These are phyloP conservation scores for Troides aeacus DNA, from an alignment of 2,888 invertebrate species.

Conservation along the genomic window DNA sequence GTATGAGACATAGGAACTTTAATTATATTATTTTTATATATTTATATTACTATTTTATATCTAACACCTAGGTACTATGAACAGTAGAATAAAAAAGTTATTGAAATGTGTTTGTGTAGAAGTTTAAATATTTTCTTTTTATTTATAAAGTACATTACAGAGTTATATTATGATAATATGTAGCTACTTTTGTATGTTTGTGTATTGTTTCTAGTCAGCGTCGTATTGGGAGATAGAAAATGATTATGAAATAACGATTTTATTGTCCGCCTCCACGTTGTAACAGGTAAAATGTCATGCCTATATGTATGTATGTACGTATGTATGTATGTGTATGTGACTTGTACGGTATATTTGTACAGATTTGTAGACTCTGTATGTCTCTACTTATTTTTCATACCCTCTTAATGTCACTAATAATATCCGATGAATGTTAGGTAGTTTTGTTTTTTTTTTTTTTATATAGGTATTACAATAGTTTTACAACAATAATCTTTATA, in stretches of 20 bases:
- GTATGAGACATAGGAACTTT: background rate
- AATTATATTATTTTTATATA: background rate
- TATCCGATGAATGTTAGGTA: no score
- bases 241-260: constrained; percentile 45
- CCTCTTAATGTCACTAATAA: no score
- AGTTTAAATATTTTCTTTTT: constrained; percentile 6
- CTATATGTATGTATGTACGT: constrained; percentile 32
- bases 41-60: background rate
- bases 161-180: constrained; percentile 5
- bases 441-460: no score
- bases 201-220: constrained; percentile 45
- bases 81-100: background rate
- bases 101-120: constrained; percentile 8
- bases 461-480: background rate
- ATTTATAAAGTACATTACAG: constrained; percentile 11
- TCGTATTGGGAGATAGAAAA: constrained; percentile 46
- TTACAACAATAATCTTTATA: background rate
- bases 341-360: constrained; percentile 16
- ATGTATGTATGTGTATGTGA: constrained; percentile 37
- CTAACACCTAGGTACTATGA: no score
- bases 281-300: constrained; percentile 42
- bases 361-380: constrained; percentile 9
- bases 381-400: background rate
- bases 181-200: constrained; percentile 31
- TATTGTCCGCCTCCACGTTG: constrained; percentile 43